Evolutionary conservation across 2,888 invertebrate species (phyloP), one percentile per base, ranked within the genome.

Genomic region (Serrognathus titanus): DNA sequence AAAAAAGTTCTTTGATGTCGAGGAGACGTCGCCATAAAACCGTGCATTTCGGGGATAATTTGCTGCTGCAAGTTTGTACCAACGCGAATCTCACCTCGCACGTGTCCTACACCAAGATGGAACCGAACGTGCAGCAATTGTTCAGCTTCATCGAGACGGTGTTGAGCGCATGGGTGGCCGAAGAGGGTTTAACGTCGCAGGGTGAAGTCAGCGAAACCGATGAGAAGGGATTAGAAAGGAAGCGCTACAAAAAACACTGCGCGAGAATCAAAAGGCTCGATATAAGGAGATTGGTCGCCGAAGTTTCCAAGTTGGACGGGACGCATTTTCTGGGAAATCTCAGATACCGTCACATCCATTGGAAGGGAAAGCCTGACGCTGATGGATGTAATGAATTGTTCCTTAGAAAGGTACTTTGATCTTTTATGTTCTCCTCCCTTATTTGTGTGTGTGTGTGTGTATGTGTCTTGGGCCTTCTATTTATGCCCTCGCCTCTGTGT

Each of bases 331-430:
- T 88, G 65, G 88, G 88, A 47, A 88, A 86, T 71, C 82, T 88
- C 48, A 80, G 88, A 63, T 88, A 84, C 75, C 82, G 88, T 47
- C 92, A 93, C 75, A 85, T 89, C 69, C 92, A 93, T 78, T 92
- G 90, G 87, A 89, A 92, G 70, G 87, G 90, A 61, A 88, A 91
- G 41, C 89, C 92, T 57, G 90, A 91, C 76, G 89, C 92, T 55
- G 90, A 90, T 76, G 88, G 89, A 69, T 94, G 94, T 81, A 94
- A 94, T 75, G 92, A 92, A 77, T 82, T 88, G 69, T 94, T 94
- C 80, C 83, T 94, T 59, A 85, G 88, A 79, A 93, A 92, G 90
- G 93, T 94, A 80, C 41, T 48, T 43, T 20, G n/a, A 80, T 67
- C 57, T 40, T 59, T 52, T 50, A 47, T 57, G 35, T 37, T 48